Evolutionary conservation across 2,797 vertebrate genomes (phyloP).

Genomic region (Muraenolepis orangiensis): DNA sequence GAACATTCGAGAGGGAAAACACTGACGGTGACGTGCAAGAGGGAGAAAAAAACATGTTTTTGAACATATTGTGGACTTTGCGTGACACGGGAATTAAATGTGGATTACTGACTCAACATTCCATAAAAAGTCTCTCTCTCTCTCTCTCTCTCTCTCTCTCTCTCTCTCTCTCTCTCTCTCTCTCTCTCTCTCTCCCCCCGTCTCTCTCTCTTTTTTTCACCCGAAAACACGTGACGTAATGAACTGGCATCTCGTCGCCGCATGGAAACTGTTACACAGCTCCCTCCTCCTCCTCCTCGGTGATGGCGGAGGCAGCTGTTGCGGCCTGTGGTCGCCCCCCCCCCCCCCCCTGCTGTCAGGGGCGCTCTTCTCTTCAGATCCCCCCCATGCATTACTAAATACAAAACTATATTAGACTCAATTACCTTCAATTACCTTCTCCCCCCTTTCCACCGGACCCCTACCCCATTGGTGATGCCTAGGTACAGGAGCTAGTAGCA

Average conservation of each 20-base stretch:
- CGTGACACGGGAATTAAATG: conserved; percentile 66
- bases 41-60: not conserved
- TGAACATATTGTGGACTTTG: conserved; percentile 49
- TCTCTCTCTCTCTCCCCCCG: not conserved
- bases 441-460: no score
- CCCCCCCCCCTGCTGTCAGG: not conserved
- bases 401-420: not conserved
- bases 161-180: no score
- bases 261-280: conserved; percentile 44
- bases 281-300: conserved; percentile 50
- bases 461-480: no score
- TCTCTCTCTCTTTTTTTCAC: no score
- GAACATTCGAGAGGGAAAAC: not conserved
- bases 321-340: not conserved
- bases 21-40: no score
- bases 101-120: conserved; percentile 66
- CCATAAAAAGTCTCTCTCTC: conserved; percentile 66
- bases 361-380: not conserved
- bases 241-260: conserved; percentile 47
- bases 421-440: not conserved
- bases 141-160: not conserved
- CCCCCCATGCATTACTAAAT: not conserved
- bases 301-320: conserved; percentile 25
- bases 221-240: no score
- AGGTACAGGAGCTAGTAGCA: no score